Base-by-base conservation (phyloP, 2,888 invertebrate species). In the Plusia festucae region DNA sequence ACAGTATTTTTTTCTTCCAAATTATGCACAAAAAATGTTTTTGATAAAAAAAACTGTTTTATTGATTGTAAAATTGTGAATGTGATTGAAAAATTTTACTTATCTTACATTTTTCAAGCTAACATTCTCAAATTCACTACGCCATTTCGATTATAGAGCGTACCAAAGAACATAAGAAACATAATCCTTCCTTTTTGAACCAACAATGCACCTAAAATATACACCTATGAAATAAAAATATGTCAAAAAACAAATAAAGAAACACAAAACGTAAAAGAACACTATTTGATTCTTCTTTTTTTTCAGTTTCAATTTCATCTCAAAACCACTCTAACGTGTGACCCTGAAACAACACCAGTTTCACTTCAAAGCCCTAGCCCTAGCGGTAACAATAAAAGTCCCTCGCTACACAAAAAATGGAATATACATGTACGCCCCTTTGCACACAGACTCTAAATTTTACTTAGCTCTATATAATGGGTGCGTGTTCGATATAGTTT, bases 381-480 rank as follows among this genome's bases (percentile, higher is more conserved):
- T 76, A 53, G 56, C 51, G 66, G 13, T 54, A 60, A 59, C 54
- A 54, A 64, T 68, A 76, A 70, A 78, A 85, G 84, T 87, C 84
- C 82, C 81, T 74, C 68, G 76, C 71, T 68, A 73, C 72, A 71
- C 81, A 78, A 83, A 77, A 84, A 89, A 91, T 91, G 91, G 88
- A 87, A 88, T 88, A 86, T 83, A 83, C 90, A 83, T 89, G 91
- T 90, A 81, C 76, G 81, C 81, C 53, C 55, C 82, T 82, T 81
- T 78, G 83, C 82, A 82, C 70, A 64, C 69, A 59, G 78, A 78
- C 86, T 88, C 87, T 86, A 89, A 89, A 90, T 90, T 90, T 88
- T 88, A 88, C 87, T 90, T 88, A 86, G 83, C 78, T 78, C 79
- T 86, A 82, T 88, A 87, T 87, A 88, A 88, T 85, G 82, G 75